Evolutionary conservation across 2,888 invertebrate genomes (phyloP).

Genomic region (Heliconius ethilla): DNA sequence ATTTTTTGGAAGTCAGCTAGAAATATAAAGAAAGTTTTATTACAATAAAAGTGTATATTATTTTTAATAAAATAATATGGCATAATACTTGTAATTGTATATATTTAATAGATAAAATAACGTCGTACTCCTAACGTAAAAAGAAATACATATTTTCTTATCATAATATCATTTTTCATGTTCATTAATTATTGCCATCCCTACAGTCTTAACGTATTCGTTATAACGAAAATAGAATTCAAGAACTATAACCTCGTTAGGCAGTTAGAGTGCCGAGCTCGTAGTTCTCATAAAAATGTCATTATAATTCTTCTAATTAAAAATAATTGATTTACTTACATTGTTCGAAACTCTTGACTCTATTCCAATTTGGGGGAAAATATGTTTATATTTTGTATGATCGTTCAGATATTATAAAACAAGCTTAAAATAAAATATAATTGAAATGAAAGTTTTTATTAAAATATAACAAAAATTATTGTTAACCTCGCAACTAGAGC

Average conservation of each 20-base stretch:
- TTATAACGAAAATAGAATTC: conserved; percentile 9
- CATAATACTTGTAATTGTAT: no score
- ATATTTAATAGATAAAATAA: no score
- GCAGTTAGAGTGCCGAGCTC: conserved; percentile 8
- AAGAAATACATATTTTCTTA: background rate
- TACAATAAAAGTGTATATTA: no score
- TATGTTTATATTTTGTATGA: no score
- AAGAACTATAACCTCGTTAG: conserved; percentile 20
- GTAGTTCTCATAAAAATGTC: background rate
- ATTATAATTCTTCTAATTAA: conserved; percentile 11
- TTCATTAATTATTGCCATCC: background rate
- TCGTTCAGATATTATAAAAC: no score
- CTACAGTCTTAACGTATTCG: background rate
- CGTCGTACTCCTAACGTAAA: background rate
- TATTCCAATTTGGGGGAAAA: background rate
- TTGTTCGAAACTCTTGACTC: conserved; percentile 2
- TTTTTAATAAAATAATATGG: no score
- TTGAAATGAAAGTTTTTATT: background rate
- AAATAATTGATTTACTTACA: conserved; percentile 15
- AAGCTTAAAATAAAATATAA: no score
- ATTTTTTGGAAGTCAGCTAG: background rate
- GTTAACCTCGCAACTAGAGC: background rate
- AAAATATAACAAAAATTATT: background rate
- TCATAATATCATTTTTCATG: background rate
- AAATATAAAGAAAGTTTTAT: background rate